These are phyloP conservation scores for Erannis defoliaria DNA, from an alignment of 2,888 invertebrate genomes.

Conservation along the genomic window DNA sequence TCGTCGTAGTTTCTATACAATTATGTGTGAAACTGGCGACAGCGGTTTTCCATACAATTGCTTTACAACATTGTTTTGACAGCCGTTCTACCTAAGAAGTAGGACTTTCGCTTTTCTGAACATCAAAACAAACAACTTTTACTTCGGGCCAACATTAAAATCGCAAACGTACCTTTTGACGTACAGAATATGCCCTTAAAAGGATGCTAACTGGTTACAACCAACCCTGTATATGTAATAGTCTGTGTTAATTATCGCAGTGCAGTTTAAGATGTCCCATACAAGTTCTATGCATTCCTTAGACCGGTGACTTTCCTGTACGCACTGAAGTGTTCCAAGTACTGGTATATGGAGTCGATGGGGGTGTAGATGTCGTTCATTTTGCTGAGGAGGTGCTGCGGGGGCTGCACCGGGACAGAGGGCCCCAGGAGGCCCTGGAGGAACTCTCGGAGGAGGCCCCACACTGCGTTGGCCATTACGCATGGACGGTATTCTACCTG, in stretches of 20 bases:
- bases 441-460: slow-evolving; percentile 97
- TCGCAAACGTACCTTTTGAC: too few relatives aligned
- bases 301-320: slow-evolving; percentile 92
- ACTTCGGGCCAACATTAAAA: too few relatives aligned
- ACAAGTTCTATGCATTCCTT: slow-evolving; percentile 55
- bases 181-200: too few relatives aligned
- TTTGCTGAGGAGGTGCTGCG: slow-evolving; percentile 90
- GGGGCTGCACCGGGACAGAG: slow-evolving; percentile 90
- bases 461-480: slow-evolving; percentile 94
- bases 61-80: too few relatives aligned
- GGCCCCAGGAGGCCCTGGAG: slow-evolving; percentile 95
- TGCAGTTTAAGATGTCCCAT: slow-evolving; percentile 12
- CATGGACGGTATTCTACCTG: slow-evolving; percentile 97
- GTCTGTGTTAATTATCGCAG: slow-evolving; percentile 49
- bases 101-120: too few relatives aligned
- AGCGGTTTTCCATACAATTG: too few relatives aligned
- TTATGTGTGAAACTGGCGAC: too few relatives aligned
- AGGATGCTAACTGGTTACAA: too few relatives aligned
- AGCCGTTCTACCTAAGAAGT: too few relatives aligned
- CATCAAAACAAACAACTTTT: too few relatives aligned
- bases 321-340: slow-evolving; percentile 96
- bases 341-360: slow-evolving; percentile 97
- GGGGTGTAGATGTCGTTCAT: slow-evolving; percentile 96
- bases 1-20: too few relatives aligned
- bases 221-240: neutral